Evolutionary conservation across 2,113 vertebrate genomes (phyloP).

Genomic region (Alligator mississippiensis): DNA sequence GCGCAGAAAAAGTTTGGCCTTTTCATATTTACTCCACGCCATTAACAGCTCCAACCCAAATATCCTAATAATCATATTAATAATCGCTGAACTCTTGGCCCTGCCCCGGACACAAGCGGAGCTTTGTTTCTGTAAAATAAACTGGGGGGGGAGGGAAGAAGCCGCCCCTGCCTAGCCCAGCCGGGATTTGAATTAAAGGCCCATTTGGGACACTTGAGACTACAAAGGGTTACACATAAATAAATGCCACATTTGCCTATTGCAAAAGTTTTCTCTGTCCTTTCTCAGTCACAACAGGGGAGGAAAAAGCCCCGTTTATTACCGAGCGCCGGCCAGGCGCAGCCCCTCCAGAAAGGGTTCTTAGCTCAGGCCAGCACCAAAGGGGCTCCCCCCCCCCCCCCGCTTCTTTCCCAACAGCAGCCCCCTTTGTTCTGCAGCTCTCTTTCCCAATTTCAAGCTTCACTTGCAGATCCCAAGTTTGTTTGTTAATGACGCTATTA

Average conservation of each 20-base stretch:
- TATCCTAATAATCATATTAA: slow-evolving; percentile 27
- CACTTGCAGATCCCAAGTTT: slow-evolving; percentile 85
- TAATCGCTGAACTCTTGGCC: slow-evolving; percentile 75
- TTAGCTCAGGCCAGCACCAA: slow-evolving; percentile 78
- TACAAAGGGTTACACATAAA: slow-evolving; percentile 82
- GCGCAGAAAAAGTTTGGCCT: slow-evolving; percentile 44
- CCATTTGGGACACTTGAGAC: slow-evolving; percentile 76
- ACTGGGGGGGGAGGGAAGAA: slow-evolving; percentile 42
- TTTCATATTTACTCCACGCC: slow-evolving; percentile 67
- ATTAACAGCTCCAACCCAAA: slow-evolving; percentile 26
- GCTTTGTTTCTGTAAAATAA: slow-evolving; percentile 79
- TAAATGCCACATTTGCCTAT: slow-evolving; percentile 79
- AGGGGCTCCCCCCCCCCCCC: slow-evolving; percentile 59
- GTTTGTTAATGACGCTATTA: slow-evolving; percentile 90
- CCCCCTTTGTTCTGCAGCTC: slow-evolving; percentile 89
- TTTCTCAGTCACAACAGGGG: slow-evolving; percentile 81
- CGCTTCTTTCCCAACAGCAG: slow-evolving; percentile 82
- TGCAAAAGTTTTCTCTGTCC: slow-evolving; percentile 82
- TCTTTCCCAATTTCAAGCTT: slow-evolving; percentile 88
- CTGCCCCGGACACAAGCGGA: slow-evolving; percentile 61
- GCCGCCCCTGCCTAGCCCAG: slow-evolving; percentile 58
- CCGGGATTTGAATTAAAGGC: slow-evolving; percentile 71
- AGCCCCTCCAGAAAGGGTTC: slow-evolving; percentile 77
- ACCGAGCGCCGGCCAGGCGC: slow-evolving; percentile 75
- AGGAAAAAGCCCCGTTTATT: slow-evolving; percentile 78